phyloP scores from a whole-genome alignment of 1,140 invertebrate species.

The Zaprionus capensis region DNA sequence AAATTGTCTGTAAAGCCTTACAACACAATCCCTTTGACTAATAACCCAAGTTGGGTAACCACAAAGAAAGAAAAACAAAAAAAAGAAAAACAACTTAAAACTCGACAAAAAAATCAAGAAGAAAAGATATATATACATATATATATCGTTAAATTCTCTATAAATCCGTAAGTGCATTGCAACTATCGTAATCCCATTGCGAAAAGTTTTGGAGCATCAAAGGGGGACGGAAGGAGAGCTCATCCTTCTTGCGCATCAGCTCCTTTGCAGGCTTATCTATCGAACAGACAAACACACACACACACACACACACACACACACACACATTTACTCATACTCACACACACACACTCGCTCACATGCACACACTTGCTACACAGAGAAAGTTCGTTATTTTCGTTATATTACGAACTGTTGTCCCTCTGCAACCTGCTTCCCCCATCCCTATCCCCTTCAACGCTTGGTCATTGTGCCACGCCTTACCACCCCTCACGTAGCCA shows the following conservation, averaged over 20 bases:
- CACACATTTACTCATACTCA: conserved; percentile 12
- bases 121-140: background rate
- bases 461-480: background rate
- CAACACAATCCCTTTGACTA: conserved; percentile 3
- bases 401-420: conserved; percentile 40
- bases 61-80: background rate
- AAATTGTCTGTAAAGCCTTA: background rate
- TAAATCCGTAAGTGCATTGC: conserved; percentile 51
- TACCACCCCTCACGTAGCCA: conserved; percentile 31
- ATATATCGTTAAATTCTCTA: conserved; percentile 26
- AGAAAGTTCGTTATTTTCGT: conserved; percentile 55
- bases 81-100: background rate
- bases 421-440: background rate
- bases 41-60: conserved; percentile 5
- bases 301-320: conserved; percentile 10
- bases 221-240: conserved; percentile 13
- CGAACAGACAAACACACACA: conserved; percentile 12
- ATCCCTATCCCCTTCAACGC: background rate
- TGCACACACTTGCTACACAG: background rate
- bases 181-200: conserved; percentile 53
- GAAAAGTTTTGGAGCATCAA: conserved; percentile 26
- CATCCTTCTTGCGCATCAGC: conserved; percentile 43
- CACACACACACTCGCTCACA: conserved; percentile 15
- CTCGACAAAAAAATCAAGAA: background rate
- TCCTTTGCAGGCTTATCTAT: conserved; percentile 49